These are phyloP conservation scores for Abrostola tripartita DNA, from an alignment of 2,888 invertebrate genomes.

Conservation along the genomic window DNA sequence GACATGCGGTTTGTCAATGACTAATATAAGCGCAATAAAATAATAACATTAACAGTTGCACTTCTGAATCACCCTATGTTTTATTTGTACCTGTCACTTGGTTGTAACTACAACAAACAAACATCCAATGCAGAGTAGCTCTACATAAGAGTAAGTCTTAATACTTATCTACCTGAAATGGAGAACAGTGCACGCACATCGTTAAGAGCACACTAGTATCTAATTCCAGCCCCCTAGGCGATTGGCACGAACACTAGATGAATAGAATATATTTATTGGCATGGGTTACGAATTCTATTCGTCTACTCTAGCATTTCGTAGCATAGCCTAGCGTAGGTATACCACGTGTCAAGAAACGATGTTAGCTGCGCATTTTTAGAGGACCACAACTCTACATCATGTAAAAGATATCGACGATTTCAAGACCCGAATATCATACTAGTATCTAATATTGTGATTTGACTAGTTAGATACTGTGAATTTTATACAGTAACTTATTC, in stretches of 20 bases:
- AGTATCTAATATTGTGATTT: too few relatives aligned
- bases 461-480: too few relatives aligned
- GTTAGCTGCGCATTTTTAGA: too few relatives aligned
- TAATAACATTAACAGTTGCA: constrained; percentile 59
- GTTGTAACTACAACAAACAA: background rate
- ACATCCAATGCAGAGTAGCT: background rate
- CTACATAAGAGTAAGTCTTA: background rate
- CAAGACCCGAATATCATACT: too few relatives aligned
- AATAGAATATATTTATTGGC: background rate
- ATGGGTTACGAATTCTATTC: background rate
- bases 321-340: too few relatives aligned
- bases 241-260: background rate
- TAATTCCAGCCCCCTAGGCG: too few relatives aligned
- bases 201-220: too few relatives aligned
- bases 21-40: constrained; percentile 69
- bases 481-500: too few relatives aligned
- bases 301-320: too few relatives aligned
- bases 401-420: too few relatives aligned
- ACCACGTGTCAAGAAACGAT: too few relatives aligned
- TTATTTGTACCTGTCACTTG: constrained; percentile 30
- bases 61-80: constrained; percentile 66
- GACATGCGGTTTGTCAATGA: constrained; percentile 75
- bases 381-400: too few relatives aligned
- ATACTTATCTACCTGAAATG: background rate
- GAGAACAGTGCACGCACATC: background rate